Base-by-base conservation (phyloP, 23 tunicate genomes). In the Ascidia mentula region DNA sequence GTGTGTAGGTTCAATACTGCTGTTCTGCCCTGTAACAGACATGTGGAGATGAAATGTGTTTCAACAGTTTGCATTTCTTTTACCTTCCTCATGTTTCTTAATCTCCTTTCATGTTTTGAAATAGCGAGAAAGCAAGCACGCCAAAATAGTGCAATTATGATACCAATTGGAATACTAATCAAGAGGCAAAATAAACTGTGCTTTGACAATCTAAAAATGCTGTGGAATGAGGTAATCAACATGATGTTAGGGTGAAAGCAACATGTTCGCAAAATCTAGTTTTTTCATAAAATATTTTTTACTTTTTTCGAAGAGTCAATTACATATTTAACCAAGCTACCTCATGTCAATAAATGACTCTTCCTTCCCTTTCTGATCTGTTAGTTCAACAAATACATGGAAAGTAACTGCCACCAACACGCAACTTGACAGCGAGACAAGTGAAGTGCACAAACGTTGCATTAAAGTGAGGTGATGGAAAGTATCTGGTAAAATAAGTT, bases 41-140 rank as follows among this genome's bases (percentile, higher is more conserved):
- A n/a, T n/a, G n/a, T n/a, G n/a, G n/a, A n/a, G n/a, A n/a, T n/a
- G n/a, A n/a, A n/a, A n/a, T n/a, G n/a, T n/a, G n/a, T n/a, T n/a
- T n/a, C n/a, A n/a, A n/a, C n/a, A n/a, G n/a, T n/a, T n/a, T n/a
- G n/a, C n/a, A n/a, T n/a, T n/a, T n/a, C n/a, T n/a, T 26, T 53
- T 53, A 53, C 65, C 65, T 53, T 53, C 24, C 65, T 26, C 65
- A 9, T 53, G 65, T 9, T 53, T 9, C 65, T 53, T 5, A 53
- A 28, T 53, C 65, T 53, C 24, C 65, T 53, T 53, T 53, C 65
- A 53, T 53, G 65, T 53, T 53, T 53, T 53, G 65, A 53, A 9
- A 53, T 53, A 20, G 65, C 65, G 24, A 26, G 24, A 5, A 53
- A 3, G 2, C 22, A 53, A 53, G 24, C 24, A 28, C 65, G 65